Evolutionary conservation across 2,113 vertebrate species (phyloP).

Genomic region (Leucopternis melanops): DNA sequence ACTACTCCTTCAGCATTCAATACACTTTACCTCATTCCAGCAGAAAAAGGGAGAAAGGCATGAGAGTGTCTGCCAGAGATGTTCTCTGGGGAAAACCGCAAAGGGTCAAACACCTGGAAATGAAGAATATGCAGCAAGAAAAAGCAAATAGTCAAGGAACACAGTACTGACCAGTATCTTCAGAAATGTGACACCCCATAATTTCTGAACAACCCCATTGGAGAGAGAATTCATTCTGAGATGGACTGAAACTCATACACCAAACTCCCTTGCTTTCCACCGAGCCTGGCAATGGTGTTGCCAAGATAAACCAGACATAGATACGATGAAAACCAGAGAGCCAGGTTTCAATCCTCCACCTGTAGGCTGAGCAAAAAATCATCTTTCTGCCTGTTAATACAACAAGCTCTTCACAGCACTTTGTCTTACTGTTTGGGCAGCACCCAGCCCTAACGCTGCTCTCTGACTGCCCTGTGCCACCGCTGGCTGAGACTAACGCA

Average conservation of each 20-base stretch:
- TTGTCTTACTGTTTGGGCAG: not conserved
- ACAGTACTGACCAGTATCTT: not conserved
- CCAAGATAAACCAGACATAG: not conserved
- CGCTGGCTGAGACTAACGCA: not conserved
- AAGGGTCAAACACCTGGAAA: constrained; percentile 79
- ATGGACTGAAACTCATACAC: not conserved
- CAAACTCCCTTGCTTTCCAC: not conserved
- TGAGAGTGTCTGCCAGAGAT: constrained; percentile 73
- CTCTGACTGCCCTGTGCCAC: not conserved
- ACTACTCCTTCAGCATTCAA: not conserved
- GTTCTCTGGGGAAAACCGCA: constrained; percentile 81
- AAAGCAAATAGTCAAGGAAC: not conserved
- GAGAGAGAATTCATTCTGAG: not conserved
- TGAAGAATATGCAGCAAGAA: not conserved
- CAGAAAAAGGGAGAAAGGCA: constrained; percentile 84
- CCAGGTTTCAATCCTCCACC: not conserved
- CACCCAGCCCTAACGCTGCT: not conserved
- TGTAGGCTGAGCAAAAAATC: not conserved
- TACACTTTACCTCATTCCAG: constrained; percentile 51
- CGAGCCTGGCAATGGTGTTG: not conserved
- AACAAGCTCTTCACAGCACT: not conserved
- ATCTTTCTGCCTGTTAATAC: not conserved
- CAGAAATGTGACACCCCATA: fast-evolving
- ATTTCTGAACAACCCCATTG: not conserved
- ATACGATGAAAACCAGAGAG: not conserved